Evolutionary conservation across 2,888 invertebrate genomes (phyloP).

Genomic region (Lasioglossum oenotherae): DNA sequence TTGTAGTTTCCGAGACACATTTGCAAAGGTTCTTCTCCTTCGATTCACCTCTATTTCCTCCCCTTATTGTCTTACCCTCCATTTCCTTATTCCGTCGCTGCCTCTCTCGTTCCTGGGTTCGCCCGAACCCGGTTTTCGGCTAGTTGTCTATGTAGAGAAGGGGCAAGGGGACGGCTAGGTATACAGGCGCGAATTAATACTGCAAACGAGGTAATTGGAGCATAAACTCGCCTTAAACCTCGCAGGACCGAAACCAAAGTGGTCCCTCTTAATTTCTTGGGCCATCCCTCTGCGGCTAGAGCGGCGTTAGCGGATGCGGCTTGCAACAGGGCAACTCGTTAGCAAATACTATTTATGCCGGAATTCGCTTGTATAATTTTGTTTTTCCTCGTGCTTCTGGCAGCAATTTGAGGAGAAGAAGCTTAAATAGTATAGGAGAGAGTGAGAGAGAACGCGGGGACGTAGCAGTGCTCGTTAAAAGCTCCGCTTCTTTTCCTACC

Average conservation of each 20-base stretch:
- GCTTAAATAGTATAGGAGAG: neutral
- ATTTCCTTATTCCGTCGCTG: conserved; percentile 18
- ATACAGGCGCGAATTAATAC: conserved; percentile 70
- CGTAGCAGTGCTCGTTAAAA: conserved; percentile 39
- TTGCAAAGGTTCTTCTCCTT: conserved; percentile 64
- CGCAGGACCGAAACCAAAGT: conserved; percentile 67
- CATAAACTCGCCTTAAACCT: conserved; percentile 79
- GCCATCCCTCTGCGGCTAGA: conserved; percentile 66
- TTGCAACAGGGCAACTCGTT: conserved; percentile 76
- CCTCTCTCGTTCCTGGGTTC: neutral
- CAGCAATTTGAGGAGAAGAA: conserved; percentile 28
- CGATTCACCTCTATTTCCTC: conserved; percentile 25
- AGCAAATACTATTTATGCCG: conserved; percentile 78
- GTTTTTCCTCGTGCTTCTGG: conserved; percentile 42
- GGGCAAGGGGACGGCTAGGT: conserved; percentile 26
- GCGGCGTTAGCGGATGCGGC: conserved; percentile 61
- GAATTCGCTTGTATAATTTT: conserved; percentile 76
- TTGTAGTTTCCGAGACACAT: conserved; percentile 64
- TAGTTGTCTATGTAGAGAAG: neutral
- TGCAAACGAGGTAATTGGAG: conserved; percentile 81
- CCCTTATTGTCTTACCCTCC: conserved; percentile 19
- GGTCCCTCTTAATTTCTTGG: conserved; percentile 75
- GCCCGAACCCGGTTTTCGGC: conserved; percentile 6
- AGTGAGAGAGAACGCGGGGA: neutral
- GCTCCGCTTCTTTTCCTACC: conserved; percentile 7